Evolutionary conservation across 2,113 vertebrate genomes (phyloP).

Genomic region (Rhagologus leucostigma): DNA sequence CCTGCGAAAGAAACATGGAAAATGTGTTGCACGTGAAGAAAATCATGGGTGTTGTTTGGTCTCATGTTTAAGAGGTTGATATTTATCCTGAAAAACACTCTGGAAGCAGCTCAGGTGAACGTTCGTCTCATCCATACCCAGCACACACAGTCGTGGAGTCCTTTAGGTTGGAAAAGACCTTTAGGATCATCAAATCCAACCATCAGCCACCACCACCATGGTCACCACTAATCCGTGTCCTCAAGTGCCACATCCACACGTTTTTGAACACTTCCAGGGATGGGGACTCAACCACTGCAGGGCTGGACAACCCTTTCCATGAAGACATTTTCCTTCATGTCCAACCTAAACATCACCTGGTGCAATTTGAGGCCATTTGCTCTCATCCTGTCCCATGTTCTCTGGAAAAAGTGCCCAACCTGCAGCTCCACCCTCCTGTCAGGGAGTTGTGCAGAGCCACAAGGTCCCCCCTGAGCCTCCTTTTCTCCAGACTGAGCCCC

Average conservation of each 20-base stretch:
- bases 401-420: not conserved
- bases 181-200: not conserved
- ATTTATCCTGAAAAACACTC: not conserved
- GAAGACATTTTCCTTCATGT: too few species aligned
- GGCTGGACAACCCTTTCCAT: not conserved
- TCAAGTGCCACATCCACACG: rapidly evolving
- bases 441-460: not conserved
- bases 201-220: not conserved
- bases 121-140: rapidly evolving
- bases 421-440: not conserved
- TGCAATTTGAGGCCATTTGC: rapidly evolving
- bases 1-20: too few species aligned
- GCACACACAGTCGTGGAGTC: rapidly evolving
- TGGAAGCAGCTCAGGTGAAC: not conserved
- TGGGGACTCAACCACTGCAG: not conserved
- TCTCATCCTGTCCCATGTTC: rapidly evolving
- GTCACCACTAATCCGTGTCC: not conserved
- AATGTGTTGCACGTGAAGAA: rapidly evolving
- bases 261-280: not conserved
- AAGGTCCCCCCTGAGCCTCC: not conserved
- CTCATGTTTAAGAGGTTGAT: rapidly evolving
- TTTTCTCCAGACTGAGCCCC: not conserved
- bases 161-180: not conserved
- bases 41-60: not conserved
- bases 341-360: not conserved